Evolutionary conservation across 1,140 invertebrate species (phyloP), one percentile per base, ranked within the genome.

Genomic region (Drosophila baimaii): DNA sequence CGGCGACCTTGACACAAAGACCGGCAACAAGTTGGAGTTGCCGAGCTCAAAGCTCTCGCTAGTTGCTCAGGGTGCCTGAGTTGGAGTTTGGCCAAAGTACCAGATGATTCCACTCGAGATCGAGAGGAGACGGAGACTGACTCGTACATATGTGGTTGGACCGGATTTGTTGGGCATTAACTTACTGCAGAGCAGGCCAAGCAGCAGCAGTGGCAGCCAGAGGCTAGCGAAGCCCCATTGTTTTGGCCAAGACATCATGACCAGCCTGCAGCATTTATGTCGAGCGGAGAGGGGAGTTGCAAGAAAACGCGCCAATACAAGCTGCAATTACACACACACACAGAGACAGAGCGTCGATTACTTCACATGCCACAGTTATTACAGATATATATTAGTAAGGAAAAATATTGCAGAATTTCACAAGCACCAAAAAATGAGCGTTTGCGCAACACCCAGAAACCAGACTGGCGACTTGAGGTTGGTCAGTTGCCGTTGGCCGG

Each of bases 1-100:
- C 57, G 74, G 52, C 83, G 84, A 89, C 84, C 84, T 89, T 89
- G 84, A 89, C 84, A 89, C 84, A 89, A 89, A 90, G 84, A 90
- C 85, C 85, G 84, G 80, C 84, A 89, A 89, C 65, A 55, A 75
- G 46, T 78, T 81, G 17, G 47, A 43, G 51, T n/a, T n/a, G n/a
- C n/a, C n/a, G n/a, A n/a, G n/a, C n/a, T n/a, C n/a, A n/a, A n/a
- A n/a, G n/a, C n/a, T n/a, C 66, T 68, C 23, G 44, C 27, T 19
- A 15, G 29, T 35, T 13, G 68, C 44, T 63, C 46, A 54, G 59
- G 73, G 61, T 63, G 76, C 44, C 58, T 61, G 44, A 43, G 41
- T 29, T n/a, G 19, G 51, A 35, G 51, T 35, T 54, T 56, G 47
- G 64, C 59, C 57, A 55, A 64, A 59, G 56, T 77, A 33, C 54